Evolutionary conservation across 1,140 invertebrate species (phyloP), one percentile per base, ranked within the genome.

Genomic region (Aphis gossypii): DNA sequence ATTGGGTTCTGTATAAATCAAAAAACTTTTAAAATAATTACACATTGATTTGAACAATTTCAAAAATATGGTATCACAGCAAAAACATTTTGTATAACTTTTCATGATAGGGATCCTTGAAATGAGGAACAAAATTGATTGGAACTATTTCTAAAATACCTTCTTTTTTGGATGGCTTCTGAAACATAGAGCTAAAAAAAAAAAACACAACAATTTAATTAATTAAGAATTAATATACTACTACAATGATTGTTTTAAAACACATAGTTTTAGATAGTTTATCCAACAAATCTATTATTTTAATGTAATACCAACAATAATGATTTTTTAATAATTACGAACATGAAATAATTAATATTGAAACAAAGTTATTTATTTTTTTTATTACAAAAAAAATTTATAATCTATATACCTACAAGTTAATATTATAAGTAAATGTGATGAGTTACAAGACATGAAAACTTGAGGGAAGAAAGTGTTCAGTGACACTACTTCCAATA

Each of bases 141-240:
- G 96, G 96, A 5, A 98, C 96, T 84, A 99, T 97, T 95, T 98
- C 97, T 60, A 95, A 95, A 94, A 98, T 99, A 2, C 98, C 98
- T 96, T 99, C 98, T 4, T 95, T 96, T 93, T 96, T 94, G 14
- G 95, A 96, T 7, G 98, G 99, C 56, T 96, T 96, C 94, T 97
- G 95, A 95, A 96, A 99, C 95, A 97, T 98, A 91, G 97, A 97
- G 94, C 97, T 98, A 21, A 83, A 95, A 94, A 96, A 96, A 95
- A 94, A 89, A 38, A 25, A 41, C 9, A 86, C 21, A n/a, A 86
- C 14, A 86, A 9, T 46, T 86, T 30, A 86, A 46, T 46, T 30
- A n/a, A 14, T n/a, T 11, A 68, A n/a, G 9, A n/a, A 30, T n/a
- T 14, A 30, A 68, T 68, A 14, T 30, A 30, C 30, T 68, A 68